These are phyloP conservation scores for Bombus affinis DNA, from an alignment of 1,140 invertebrate species.

Conservation along the genomic window DNA sequence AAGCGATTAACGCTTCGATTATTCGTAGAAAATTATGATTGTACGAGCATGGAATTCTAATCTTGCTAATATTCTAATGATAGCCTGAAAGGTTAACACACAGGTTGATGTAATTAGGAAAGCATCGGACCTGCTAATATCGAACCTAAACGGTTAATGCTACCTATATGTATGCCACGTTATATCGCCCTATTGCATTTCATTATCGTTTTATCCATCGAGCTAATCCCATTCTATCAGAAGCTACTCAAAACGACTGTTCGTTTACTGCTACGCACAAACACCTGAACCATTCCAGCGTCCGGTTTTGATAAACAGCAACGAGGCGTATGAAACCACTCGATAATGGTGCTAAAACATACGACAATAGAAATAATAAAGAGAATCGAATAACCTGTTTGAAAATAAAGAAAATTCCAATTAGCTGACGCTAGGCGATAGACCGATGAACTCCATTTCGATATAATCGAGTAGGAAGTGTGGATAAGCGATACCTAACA, in stretches of 20 bases:
- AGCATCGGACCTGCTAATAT: not conserved
- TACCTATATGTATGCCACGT: not conserved
- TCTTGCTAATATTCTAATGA: not conserved
- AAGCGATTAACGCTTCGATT: not conserved
- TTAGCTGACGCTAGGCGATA: not conserved
- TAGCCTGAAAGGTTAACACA: not conserved
- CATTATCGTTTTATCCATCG: not conserved
- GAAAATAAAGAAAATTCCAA: not conserved
- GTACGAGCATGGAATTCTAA: not conserved
- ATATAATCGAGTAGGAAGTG: not conserved
- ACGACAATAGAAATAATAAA: too few species aligned
- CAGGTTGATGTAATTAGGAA: not conserved
- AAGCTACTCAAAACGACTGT: too few species aligned
- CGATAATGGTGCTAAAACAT: rapidly evolving
- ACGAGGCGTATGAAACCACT: too few species aligned
- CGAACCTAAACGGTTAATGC: not conserved
- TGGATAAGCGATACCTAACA: not conserved
- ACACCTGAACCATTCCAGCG: not conserved
- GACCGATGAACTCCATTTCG: not conserved
- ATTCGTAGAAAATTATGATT: not conserved
- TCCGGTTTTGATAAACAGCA: not conserved
- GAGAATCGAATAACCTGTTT: not conserved
- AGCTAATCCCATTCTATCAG: not conserved
- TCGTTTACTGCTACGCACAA: not conserved
- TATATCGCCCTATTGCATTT: not conserved